These are phyloP conservation scores for Drosophila subpulchrella DNA, from an alignment of 1,140 invertebrate genomes.

Conservation along the genomic window DNA sequence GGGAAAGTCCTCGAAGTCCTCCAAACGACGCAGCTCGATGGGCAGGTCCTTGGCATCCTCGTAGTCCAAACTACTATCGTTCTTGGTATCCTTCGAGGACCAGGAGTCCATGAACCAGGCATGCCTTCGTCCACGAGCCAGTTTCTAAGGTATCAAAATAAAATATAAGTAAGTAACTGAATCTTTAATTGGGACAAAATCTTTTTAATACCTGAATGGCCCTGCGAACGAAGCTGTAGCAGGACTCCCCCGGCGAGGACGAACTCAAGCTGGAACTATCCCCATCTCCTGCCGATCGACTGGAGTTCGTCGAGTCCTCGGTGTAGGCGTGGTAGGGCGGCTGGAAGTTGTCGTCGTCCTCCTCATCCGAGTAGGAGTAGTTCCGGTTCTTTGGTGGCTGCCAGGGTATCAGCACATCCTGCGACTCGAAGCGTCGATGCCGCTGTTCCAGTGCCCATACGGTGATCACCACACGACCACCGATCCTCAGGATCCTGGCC, in stretches of 20 bases:
- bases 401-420: constrained; percentile 98
- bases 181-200: too few relatives aligned
- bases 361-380: constrained; percentile 74
- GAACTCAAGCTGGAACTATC: constrained; percentile 92
- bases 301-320: constrained; percentile 86
- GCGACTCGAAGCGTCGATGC: constrained; percentile 90
- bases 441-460: constrained; percentile 99
- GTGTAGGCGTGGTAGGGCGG: constrained; percentile 89
- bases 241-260: constrained; percentile 96
- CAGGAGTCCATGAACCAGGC: constrained; percentile 93
- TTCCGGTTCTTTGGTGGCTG: constrained; percentile 88
- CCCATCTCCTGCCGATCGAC: constrained; percentile 84
- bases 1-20: constrained; percentile 88
- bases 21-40: constrained; percentile 94
- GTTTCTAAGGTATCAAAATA: constrained; percentile 85
- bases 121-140: constrained; percentile 89
- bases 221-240: constrained; percentile 95
- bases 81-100: constrained; percentile 87
- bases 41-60: constrained; percentile 91
- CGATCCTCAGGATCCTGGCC: constrained; percentile 94
- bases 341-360: constrained; percentile 81
- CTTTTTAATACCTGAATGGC: constrained; percentile 90
- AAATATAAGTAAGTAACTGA: neutral
- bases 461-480: constrained; percentile 96
- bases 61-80: constrained; percentile 86